Evolutionary conservation across 2,888 invertebrate species (phyloP).

Genomic region (Pelosia muscerda): DNA sequence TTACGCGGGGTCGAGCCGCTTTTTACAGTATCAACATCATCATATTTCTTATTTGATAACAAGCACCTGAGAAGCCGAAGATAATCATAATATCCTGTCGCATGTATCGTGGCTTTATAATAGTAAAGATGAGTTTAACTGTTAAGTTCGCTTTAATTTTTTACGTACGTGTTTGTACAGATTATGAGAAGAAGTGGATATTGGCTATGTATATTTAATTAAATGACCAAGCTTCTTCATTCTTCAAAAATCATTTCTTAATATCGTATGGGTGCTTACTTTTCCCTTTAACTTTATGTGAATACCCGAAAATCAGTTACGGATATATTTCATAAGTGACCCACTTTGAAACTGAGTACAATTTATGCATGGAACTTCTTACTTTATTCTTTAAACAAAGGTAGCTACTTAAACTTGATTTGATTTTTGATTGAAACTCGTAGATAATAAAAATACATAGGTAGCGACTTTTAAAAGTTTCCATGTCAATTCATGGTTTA

Average conservation of each 20-base stretch:
- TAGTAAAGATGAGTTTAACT: no score
- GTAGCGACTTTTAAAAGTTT: no score
- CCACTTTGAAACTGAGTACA: neutral
- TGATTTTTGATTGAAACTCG: no score
- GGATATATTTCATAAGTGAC: neutral
- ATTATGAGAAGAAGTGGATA: no score
- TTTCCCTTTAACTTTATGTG: neutral
- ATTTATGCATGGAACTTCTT: neutral
- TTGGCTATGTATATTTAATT: no score
- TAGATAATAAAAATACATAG: no score
- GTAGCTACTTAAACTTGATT: neutral
- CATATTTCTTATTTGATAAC: constrained; percentile 62
- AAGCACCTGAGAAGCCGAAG: constrained; percentile 35
- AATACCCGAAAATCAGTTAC: neutral
- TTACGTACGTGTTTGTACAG: no score
- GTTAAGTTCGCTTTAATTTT: no score
- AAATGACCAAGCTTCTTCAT: no score
- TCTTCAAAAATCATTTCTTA: neutral
- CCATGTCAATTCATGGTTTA: no score
- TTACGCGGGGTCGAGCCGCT: constrained; percentile 67
- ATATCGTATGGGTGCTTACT: neutral
- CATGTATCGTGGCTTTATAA: neutral
- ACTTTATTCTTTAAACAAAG: neutral
- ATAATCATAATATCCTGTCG: constrained; percentile 18
- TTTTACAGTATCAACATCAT: constrained; percentile 65